These are phyloP conservation scores for Drosophila diplacantha DNA, from an alignment of 2,888 invertebrate genomes.

Conservation along the genomic window DNA sequence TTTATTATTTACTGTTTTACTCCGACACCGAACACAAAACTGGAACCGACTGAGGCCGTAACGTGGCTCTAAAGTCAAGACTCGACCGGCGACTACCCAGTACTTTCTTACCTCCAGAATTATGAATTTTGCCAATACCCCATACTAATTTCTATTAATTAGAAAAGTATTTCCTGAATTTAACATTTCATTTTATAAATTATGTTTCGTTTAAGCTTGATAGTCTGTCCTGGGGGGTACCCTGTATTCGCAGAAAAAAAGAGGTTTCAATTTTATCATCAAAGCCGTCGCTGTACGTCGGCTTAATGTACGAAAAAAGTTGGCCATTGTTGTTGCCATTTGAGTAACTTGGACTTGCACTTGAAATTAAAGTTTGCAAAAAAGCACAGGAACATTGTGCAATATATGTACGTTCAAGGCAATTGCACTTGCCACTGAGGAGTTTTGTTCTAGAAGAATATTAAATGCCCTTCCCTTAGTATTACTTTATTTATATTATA, in stretches of 20 bases:
- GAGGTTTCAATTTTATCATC: conserved; percentile 44
- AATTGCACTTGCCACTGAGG: conserved; percentile 34
- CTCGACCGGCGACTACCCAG: background rate
- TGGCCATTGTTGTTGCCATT: conserved; percentile 44
- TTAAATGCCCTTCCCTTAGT: background rate
- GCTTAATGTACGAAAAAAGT: conserved; percentile 45
- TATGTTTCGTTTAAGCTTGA: background rate
- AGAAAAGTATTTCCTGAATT: background rate
- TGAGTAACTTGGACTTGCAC: conserved; percentile 35
- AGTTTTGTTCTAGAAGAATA: background rate
- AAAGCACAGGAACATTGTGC: conserved; percentile 30
- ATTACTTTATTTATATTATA: background rate
- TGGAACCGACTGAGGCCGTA: conserved; percentile 9
- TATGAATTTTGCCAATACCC: background rate
- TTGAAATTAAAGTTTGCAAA: conserved; percentile 40
- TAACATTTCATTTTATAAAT: background rate
- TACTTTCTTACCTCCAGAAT: background rate
- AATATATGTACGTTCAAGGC: conserved; percentile 30
- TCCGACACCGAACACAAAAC: conserved; percentile 53
- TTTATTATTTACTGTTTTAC: conserved; percentile 64
- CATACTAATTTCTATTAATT: background rate
- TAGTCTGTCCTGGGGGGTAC: background rate
- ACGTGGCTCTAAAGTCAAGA: background rate
- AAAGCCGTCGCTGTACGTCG: conserved; percentile 25
- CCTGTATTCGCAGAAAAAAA: conserved; percentile 24